Base-by-base conservation (phyloP, 2,797 vertebrate genomes). In the Argyrosomus regius region DNA sequence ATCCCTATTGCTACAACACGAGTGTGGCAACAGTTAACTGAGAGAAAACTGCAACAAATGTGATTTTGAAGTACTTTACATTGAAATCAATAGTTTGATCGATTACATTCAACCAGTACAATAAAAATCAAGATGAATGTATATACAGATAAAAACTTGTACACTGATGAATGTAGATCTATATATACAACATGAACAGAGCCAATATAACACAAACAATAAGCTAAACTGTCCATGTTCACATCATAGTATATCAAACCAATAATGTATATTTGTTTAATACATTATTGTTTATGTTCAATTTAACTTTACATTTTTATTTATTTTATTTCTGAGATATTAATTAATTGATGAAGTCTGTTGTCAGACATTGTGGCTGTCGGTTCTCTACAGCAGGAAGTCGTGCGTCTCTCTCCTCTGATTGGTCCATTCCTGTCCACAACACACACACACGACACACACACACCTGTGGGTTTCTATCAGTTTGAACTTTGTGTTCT, bases 401-500 rank as follows among this genome's bases (percentile, higher is more conserved):
- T 61, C 0, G 1, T 16, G 77, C 6, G 78, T 88, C 89, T 92
- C 90, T 93, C 86, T 91, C 79, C 83, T 86, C 87, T 89, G 90
- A 92, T 86, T 87, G 71, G 87, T 89, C 84, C 89, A 92, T 93
- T 93, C 87, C 86, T 86, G 88, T 87, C 88, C 79, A 82, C 83
- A 75, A 81, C 87, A 82, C 88, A 90, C 88, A 90, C 92, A 87
- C 92, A 91, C 89, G 1, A 78, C 80, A 85, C 83, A 85, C 88
- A 89, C 89, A 91, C 93, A 89, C 86, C 75, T 90, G 90, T 93
- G 90, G 89, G 91, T 93, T 94, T 91, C 78, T 90, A 88, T 91
- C 90, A 85, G 92, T 93, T 94, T 90, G 89, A 89, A 78, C 87
- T 88, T 93, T 93, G 90, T 91, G 87, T 91, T 93, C 87, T 90